These are phyloP conservation scores for Meandrina meandrites DNA, from an alignment of 92 coral and sea anemone genomes.

Conservation along the genomic window DNA sequence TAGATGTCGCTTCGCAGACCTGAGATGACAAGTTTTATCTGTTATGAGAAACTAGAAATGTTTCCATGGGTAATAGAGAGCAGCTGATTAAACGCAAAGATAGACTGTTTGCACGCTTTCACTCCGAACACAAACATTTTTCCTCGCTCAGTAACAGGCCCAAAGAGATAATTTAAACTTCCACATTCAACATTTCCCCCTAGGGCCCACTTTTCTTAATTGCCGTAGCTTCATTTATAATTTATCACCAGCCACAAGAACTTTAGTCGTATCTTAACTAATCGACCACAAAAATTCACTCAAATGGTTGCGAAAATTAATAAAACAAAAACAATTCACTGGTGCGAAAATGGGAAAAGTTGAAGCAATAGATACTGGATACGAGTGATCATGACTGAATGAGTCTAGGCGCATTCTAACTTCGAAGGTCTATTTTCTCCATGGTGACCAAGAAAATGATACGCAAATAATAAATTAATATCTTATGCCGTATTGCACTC, in stretches of 20 bases:
- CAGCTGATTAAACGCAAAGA: conserved; percentile 18
- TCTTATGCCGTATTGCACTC: conserved; percentile 9
- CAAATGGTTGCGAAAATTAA: conserved; percentile 17
- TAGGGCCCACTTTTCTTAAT: conserved; percentile 3
- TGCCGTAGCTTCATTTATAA: conserved; percentile 20
- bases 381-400: not conserved
- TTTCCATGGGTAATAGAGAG: not conserved
- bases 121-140: not conserved
- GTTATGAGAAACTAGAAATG: not conserved
- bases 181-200: not conserved
- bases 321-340: not conserved
- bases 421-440: not conserved
- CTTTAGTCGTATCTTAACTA: conserved; percentile 14
- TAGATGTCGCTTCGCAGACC: not conserved
- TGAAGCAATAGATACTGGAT: not conserved
- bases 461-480: not conserved
- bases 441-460: not conserved
- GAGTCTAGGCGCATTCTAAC: not conserved
- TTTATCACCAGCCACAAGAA: conserved; percentile 37
- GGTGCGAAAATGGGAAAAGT: not conserved
- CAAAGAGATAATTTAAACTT: conserved; percentile 1
- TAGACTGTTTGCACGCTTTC: not conserved
- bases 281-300: conserved; percentile 36
- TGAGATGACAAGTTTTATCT: not conserved
- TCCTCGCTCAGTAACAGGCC: not conserved